These are phyloP conservation scores for Zeus faber DNA, from an alignment of 2,113 vertebrate genomes.

Conservation along the genomic window DNA sequence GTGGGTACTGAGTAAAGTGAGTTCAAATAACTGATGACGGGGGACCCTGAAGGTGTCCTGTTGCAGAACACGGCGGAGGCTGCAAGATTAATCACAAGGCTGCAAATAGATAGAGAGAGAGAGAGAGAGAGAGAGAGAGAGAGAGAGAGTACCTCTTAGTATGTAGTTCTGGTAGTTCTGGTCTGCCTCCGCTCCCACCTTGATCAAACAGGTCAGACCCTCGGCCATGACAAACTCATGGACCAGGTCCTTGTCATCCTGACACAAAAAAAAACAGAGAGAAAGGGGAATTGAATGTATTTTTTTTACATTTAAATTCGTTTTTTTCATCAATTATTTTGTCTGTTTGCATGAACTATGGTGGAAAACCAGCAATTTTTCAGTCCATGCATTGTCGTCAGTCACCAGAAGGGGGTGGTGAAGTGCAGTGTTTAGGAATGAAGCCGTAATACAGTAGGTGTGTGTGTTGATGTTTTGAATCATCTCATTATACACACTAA, in stretches of 20 bases:
- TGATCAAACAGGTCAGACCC: constrained; percentile 93
- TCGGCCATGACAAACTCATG: constrained; percentile 95
- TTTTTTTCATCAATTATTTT: too few species aligned
- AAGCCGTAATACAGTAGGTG: too few species aligned
- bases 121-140: not conserved
- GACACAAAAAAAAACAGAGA: constrained; percentile 3
- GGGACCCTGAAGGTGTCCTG: not conserved
- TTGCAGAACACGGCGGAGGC: not conserved
- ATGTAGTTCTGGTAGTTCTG: constrained; percentile 99
- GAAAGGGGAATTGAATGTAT: not conserved
- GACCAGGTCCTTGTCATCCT: constrained; percentile 98
- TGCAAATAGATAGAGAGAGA: not conserved
- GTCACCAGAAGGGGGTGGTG: constrained; percentile 46
- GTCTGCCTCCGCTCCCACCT: constrained; percentile 92
- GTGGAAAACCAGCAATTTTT: too few species aligned
- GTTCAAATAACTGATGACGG: not conserved
- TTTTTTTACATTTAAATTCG: too few species aligned
- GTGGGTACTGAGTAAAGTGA: too few species aligned
- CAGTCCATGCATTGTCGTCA: not conserved
- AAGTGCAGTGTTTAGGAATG: constrained; percentile 23
- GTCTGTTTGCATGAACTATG: too few species aligned
- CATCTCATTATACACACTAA: constrained; percentile 5
- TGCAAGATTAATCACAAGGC: constrained; percentile 5
- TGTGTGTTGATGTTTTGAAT: not conserved
- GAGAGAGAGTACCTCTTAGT: constrained; percentile 80